Evolutionary conservation across 2,113 vertebrate species (phyloP), one percentile per base, ranked within the genome.

Genomic region (Axis porcinus): DNA sequence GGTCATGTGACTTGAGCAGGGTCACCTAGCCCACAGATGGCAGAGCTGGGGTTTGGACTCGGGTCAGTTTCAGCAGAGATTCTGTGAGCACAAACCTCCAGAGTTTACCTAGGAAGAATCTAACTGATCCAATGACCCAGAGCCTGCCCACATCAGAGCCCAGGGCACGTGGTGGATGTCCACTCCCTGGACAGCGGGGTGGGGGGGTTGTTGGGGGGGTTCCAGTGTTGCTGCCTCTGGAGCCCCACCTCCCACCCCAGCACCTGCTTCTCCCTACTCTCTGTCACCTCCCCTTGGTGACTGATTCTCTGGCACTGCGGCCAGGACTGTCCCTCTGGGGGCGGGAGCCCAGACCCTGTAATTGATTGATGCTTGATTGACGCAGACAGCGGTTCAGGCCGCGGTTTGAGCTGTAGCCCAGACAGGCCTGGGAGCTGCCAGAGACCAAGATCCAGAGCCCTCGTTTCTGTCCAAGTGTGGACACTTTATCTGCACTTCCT

Each of bases 341-440:
- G 7, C 60, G 3, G 4, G 64, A 96, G 82, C 60, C 47, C 79
- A n/a, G 60, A 50, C 86, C 47, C 5, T 0, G 91, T 93, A 70
- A 98, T 97, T 93, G 96, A 98, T 89, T 89, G 81, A 33, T 62
- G 88, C 36, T 62, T 98, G 94, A 97, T 93, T 17, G 96, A 96
- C 78, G 40, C 36, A 5, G 78, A 27, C 86, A 1, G 94, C 0
- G 7, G 78, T 86, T 86, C 78, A 82, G 52, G 90, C 79, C 19
- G 23, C 0, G 21, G 94, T 93, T 95, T 87, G 67, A 96, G 90
- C 92, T 25, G 10, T 3, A 10, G 93, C 91, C 88, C 79, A 94
- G 90, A 81, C 96, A 81, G 79, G 60, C 67, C 91, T 45, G 30
- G 54, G 47, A 95, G 91, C 94, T 92, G 95, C 96, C 96, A 97